Evolutionary conservation across 2,113 vertebrate species (phyloP), one percentile per base, ranked within the genome.

Genomic region (Oceanodroma tethys): DNA sequence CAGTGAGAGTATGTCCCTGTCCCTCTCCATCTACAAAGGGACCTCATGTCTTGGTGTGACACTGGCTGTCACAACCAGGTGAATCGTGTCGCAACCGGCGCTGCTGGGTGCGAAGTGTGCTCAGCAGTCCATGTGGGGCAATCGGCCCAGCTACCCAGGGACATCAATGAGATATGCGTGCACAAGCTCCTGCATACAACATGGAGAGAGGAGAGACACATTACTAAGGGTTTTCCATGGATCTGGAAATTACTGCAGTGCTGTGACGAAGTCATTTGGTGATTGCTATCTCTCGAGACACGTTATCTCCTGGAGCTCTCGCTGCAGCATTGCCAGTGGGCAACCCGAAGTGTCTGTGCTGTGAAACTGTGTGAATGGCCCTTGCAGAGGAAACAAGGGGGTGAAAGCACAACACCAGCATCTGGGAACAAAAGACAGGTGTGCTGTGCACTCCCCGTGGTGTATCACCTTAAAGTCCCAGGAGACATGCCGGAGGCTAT

Each of bases 1-100:
- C 5, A 2, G 26, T 32, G 45, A 43, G 11, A 52, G 5, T 2
- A 18, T 1, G 1, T 38, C 17, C 13, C 42, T 70, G 78, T 56
- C 14, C 59, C 59, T 66, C 38, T 17, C 26, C 30, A 3, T 18
- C 26, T 38, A 30, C 20, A 34, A 62, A 62, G 45, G 53, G 8
- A 66, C 8, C 10, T 8, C 29, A 1, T 17, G 25, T 55, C 67
- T 52, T 22, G 26, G 20, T 26, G 55, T 73, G 63, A 30, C 11
- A 20, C 3, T 3, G 8, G 40, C 20, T 66, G 56, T 50, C 34
- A 36, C 72, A 86, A 2, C 2, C 66, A 4, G 5, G 12, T 22
- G 48, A 47, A 42, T 81, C 19, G 3, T n/a, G n/a, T 38, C 16
- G 10, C 68, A 73, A 70, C 43, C 23, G 53, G 48, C 43, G 43